phyloP scores from a whole-genome alignment of 1,140 invertebrate species.

The Nixonia krombeini region DNA sequence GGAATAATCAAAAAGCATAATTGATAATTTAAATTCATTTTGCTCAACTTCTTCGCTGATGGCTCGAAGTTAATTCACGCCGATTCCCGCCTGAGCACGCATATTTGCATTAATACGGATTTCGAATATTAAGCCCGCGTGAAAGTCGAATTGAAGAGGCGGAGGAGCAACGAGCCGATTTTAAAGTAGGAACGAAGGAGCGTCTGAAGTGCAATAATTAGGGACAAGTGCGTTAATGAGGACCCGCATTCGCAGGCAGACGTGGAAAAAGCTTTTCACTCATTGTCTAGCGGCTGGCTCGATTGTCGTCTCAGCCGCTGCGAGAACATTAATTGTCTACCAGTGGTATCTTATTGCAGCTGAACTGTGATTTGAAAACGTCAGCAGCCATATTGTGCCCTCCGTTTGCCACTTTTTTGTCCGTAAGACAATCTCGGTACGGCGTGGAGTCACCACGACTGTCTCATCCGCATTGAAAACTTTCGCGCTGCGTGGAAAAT shows the following conservation, averaged over 20 bases:
- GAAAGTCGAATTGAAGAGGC: constrained; percentile 40
- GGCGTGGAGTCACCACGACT: no score
- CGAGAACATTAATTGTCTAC: constrained; percentile 21
- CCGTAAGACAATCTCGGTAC: no score
- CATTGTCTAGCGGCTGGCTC: constrained; percentile 24
- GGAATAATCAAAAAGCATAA: no score
- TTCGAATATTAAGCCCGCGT: constrained; percentile 30
- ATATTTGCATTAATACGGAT: constrained; percentile 35
- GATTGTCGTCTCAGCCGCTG: constrained; percentile 24
- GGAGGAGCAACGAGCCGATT: constrained; percentile 14
- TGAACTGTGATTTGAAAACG: constrained; percentile 6
- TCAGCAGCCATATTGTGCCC: no score
- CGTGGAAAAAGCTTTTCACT: constrained; percentile 28
- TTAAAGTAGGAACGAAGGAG: constrained; percentile 31
- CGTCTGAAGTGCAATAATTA: constrained; percentile 43
- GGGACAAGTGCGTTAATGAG: constrained; percentile 43
- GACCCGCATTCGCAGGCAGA: constrained; percentile 38
- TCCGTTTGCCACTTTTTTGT: neutral
- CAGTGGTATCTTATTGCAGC: constrained; percentile 8
- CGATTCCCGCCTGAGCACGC: no score
- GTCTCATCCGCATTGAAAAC: no score
- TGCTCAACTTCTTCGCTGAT: no score
- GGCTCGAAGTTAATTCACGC: no score
- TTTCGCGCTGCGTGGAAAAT: no score
- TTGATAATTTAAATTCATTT: no score